phyloP scores from a whole-genome alignment of 1,140 invertebrate species.

The Fopius arisanus region DNA sequence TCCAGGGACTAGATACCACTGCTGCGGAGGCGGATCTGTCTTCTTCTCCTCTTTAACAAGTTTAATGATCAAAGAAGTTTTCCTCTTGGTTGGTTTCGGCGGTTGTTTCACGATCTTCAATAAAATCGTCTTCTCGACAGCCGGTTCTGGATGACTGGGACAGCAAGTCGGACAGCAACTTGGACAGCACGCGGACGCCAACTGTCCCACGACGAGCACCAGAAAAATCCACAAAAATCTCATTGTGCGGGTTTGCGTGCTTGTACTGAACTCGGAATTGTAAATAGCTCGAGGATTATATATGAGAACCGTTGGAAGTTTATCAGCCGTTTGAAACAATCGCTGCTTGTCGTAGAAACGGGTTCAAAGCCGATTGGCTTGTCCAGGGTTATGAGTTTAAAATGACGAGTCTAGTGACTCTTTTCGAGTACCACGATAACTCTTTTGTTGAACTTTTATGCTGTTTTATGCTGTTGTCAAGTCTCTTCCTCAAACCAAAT shows the following conservation, averaged over 20 bases:
- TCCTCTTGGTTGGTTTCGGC: neutral
- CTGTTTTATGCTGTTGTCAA: neutral
- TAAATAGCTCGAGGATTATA: neutral
- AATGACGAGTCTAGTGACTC: neutral
- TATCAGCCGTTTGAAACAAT: neutral
- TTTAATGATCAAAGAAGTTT: neutral
- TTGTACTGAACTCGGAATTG: neutral
- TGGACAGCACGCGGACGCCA: neutral
- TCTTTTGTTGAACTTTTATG: neutral
- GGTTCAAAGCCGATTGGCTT: constrained; percentile 6
- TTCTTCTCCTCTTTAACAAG: neutral
- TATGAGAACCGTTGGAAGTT: neutral
- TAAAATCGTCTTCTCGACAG: neutral
- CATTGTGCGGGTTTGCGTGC: neutral
- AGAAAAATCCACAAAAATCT: neutral
- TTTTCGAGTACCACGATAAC: neutral
- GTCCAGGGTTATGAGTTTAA: neutral
- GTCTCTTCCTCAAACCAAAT: neutral
- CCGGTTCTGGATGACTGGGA: neutral
- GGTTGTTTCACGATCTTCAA: neutral
- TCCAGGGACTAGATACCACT: neutral
- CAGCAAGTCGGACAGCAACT: too few relatives aligned
- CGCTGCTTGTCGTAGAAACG: neutral
- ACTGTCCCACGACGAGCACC: neutral
- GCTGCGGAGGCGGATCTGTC: neutral